A percentile compares a stretch with the other conserved stretches of the same genome.
Conservation (phyloP, 1,140 invertebrate genomes). For the Drosophila quadrilineata region DNA sequence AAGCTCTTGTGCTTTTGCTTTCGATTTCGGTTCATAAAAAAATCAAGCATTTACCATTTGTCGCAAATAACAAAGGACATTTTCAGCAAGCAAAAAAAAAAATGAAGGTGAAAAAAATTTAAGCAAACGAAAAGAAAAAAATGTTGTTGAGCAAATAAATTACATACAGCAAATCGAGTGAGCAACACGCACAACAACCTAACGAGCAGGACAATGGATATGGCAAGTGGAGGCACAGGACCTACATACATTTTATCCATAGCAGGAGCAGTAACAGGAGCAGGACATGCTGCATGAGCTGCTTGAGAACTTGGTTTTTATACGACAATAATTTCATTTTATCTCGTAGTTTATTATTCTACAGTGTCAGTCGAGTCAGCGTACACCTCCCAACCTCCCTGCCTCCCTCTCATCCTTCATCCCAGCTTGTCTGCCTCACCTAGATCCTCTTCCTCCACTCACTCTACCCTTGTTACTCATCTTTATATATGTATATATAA, state of each 20-base stretch:
- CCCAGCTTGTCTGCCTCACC: conserved; percentile 18
- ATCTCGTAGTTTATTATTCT: conserved; percentile 79
- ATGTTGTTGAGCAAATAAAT: conserved; percentile 79
- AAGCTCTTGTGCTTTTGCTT: neutral
- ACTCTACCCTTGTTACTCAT: conserved; percentile 1
- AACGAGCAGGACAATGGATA: no score
- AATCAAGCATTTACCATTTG: conserved; percentile 75
- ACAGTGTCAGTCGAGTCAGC: conserved; percentile 50
- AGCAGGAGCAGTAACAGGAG: neutral
- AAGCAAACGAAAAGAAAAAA: no score
- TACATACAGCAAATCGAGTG: conserved; percentile 74
- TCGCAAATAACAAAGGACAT: conserved; percentile 63
- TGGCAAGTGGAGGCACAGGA: no score
- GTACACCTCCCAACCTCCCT: conserved; percentile 22
- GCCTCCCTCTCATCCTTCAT: neutral
- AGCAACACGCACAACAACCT: conserved; percentile 61
- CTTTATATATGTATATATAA: no score
- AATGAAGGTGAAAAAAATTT: no score
- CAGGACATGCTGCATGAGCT: conserved; percentile 27
- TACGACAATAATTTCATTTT: conserved; percentile 80
- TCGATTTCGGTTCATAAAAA: conserved; percentile 59
- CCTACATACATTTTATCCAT: no score
- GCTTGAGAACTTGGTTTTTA: conserved; percentile 70
- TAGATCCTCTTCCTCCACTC: no score
- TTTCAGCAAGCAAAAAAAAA: conserved; percentile 34